Evolutionary conservation across 2,797 vertebrate species (phyloP), one percentile per base, ranked within the genome.

Genomic region (Bucorvus abyssinicus): DNA sequence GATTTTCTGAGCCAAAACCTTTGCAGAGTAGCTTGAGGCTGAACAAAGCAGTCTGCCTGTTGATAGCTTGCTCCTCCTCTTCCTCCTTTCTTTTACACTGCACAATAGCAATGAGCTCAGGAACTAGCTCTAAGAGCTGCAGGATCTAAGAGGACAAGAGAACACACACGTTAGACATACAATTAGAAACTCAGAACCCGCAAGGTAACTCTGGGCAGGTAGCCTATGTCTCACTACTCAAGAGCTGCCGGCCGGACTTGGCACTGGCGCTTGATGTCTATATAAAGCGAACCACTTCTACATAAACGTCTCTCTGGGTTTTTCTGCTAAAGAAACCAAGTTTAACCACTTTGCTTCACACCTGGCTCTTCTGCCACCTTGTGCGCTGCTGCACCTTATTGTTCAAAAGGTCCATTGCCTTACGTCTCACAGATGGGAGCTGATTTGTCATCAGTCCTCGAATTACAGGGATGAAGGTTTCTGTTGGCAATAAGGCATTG

Each of bases 341-440:
- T 76, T 61, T 20, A 75, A 70, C 6, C 30, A 21, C 27, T 45
- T 26, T 1, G 22, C 63, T 97, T 97, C 80, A 99, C 80, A 99
- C 99, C 96, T 98, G 98, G 17, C 97, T 96, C 63, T 97, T 97
- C 57, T 98, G 97, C 99, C 99, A 99, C 45, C 82, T 96, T 0
- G 96, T 97, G 30, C 95, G 97, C 56, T 99, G 99, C 94, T 99
- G 99, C 73, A 99, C 97, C 69, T 99, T 99, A 95, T 99, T 99
- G 97, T 99, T 99, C 73, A 99, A 96, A 87, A 99, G 98, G 96
- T 99, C 99, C 98, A 99, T 98, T 2, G 99, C 99, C 95, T 99
- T 99, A 49, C 99, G 98, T 65, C 99, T 98, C 55, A 99, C 99
- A 0, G 99, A 99, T 0, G 99, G 95, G 88, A 99, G 97, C 73